Evolutionary conservation across 2,888 invertebrate species (phyloP), one percentile per base, ranked within the genome.

Genomic region (Lasius platythorax): DNA sequence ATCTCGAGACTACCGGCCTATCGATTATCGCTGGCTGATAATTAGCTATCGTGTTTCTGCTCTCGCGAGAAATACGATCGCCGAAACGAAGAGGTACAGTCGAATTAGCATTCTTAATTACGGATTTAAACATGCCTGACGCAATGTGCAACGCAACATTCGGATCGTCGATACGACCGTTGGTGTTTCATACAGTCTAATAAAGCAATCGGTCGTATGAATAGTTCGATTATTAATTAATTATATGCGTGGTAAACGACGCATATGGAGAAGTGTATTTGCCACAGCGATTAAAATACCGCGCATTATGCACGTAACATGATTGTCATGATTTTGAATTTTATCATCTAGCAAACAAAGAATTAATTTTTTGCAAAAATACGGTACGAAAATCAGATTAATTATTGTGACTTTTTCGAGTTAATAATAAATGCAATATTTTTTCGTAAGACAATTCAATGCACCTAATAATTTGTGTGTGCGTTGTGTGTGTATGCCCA

Each of bases 41-140:
- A 89, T 87, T 85, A 87, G 82, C 83, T 87, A 43, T 68, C 75
- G 82, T 82, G 85, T 84, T 79, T 83, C 50, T 56, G 53, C 46
- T 73, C 79, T 58, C 72, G 67, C 74, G 82, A 82, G 68, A 82
- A 73, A 61, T 78, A 75, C 58, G 50, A 66, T 33, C 63, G 50
- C 28, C 28, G 37, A 78, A 67, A 33, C 70, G 18, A 79, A 28
- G 46, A 28, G 23, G 23, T 58, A 63, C 64, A 56, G 33, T 74
- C 15, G 64, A 82, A 81, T 9, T 43, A 66, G 67, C 64, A 73
- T 58, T 79, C 74, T 28, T 90, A 90, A 89, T 89, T 88, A 86
- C 72, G 37, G 85, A 86, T 86, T 89, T 73, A 53, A 43, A 75
- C 75, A 66, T 56, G 63, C 18, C 61, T 74, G 70, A 86, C 58